A percentile compares a stretch with the other conserved stretches of the same genome.
phyloP scores from a whole-genome alignment of 2,888 invertebrate genomes.

The Philereme transversata region DNA sequence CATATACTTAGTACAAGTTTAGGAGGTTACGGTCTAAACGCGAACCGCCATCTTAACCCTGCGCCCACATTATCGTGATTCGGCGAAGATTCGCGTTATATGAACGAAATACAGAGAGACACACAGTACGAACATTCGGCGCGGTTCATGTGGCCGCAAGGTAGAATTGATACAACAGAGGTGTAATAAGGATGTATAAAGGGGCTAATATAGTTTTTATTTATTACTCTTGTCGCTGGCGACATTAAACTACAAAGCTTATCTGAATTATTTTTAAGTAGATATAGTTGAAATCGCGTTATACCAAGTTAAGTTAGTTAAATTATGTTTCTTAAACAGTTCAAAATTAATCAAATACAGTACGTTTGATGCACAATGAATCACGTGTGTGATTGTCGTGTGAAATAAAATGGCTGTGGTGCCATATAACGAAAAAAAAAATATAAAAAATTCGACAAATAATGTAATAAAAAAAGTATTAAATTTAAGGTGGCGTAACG shows the following conservation, averaged over 20 bases:
- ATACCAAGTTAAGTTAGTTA: constrained; percentile 14
- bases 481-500: constrained; percentile 70
- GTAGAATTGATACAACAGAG: constrained; percentile 10
- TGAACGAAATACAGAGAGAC: no score
- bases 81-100: no score
- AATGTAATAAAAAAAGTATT: constrained; percentile 78
- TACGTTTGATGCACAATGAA: constrained; percentile 63
- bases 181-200: constrained; percentile 17
- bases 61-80: no score
- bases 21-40: no score
- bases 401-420: constrained; percentile 71
- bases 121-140: no score
- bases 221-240: constrained; percentile 28
- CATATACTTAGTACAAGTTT: no score
- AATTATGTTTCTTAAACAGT: constrained; percentile 33
- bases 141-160: neutral
- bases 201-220: constrained; percentile 22
- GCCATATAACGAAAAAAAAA: constrained; percentile 77
- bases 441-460: constrained; percentile 76
- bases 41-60: no score
- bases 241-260: constrained; percentile 27
- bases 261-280: constrained; percentile 16
- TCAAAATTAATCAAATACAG: constrained; percentile 35
- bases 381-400: constrained; percentile 60
- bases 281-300: constrained; percentile 15